Base-by-base conservation (phyloP, 2,888 invertebrate genomes). In the Spodoptera littoralis region DNA sequence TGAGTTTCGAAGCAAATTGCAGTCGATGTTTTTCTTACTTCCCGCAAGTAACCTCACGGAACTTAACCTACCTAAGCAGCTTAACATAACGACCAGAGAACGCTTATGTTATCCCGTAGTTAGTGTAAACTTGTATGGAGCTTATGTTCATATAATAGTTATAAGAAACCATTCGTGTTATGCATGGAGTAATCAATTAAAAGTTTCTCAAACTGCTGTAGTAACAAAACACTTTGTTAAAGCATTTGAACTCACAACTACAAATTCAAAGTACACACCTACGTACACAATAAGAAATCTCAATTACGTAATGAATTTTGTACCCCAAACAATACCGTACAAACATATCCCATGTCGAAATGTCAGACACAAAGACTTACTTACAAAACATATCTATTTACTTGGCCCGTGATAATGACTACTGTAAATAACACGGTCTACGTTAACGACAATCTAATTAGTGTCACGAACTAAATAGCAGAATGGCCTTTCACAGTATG, bases 391-490 rank as follows among this genome's bases (percentile, higher is more conserved):
- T 24, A 27, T 45, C 30, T 2, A 18, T 42, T 45, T 53, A 30
- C 30, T 51, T 54, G 53, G 18, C 30, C 36, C 18, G 44, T 42
- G 22, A 50, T 53, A 61, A 61, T 68, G 44, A 56, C 41, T 41
- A 47, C 46, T 27, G 46, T 56, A 61, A 46, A 61, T 68, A 68
- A 67, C 60, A 66, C 50, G 45, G 50, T 66, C 56, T 27, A 43
- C 58, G 51, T 51, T 77, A 77, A 77, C 65, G 65, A 60, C 51
- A 58, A 73, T 70, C 60, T 77, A 69, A 75, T 77, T 77, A 78
- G 67, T 50, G 27, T 22, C 45, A 48, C 50, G 53, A 60, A 75
- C 60, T 57, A 56, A 67, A 62, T 55, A 62, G 48, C 43, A 51
- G 56, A 24, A 18, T 43, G 58, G 55, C 46, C 51, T 50, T 44